These are phyloP conservation scores for Brachionus calyciflorus DNA, from an alignment of 1,140 invertebrate genomes.

Conservation along the genomic window DNA sequence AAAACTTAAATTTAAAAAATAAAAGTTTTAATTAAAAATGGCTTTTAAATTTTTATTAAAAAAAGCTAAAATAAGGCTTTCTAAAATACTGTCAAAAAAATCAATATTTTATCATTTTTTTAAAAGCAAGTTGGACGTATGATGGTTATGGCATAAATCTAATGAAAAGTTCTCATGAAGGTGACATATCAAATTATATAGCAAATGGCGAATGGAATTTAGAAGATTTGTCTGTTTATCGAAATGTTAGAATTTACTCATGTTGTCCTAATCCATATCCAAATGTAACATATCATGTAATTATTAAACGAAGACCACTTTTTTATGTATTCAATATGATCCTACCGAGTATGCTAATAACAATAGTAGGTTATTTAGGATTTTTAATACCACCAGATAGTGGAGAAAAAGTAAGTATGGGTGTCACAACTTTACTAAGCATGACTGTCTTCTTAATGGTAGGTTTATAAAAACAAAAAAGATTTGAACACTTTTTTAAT, in stretches of 20 bases:
- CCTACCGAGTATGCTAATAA: constrained; percentile 82
- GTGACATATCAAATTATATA: constrained; percentile 61
- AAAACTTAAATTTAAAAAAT: no score
- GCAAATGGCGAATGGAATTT: constrained; percentile 65
- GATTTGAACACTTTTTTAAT: not conserved
- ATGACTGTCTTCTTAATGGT: constrained; percentile 93
- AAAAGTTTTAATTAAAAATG: no score
- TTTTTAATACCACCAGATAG: constrained; percentile 88
- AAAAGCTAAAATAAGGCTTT: no score
- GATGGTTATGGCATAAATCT: constrained; percentile 72
- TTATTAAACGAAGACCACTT: constrained; percentile 73
- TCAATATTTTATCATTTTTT: constrained; percentile 62
- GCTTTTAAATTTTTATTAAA: no score
- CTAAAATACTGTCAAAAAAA: no score
- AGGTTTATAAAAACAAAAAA: constrained; percentile 74
- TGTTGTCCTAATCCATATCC: constrained; percentile 67
- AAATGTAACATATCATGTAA: constrained; percentile 59
- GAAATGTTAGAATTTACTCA: constrained; percentile 71
- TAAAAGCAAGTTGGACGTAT: constrained; percentile 89
- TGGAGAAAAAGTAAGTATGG: constrained; percentile 70
- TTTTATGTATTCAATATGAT: constrained; percentile 89
- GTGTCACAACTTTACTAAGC: constrained; percentile 81
- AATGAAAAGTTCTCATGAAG: constrained; percentile 52
- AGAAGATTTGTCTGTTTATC: constrained; percentile 69
- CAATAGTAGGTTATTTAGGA: constrained; percentile 76